These are phyloP conservation scores for Thryonomys swinderianus DNA, from an alignment of 2,113 vertebrate species.

Conservation along the genomic window DNA sequence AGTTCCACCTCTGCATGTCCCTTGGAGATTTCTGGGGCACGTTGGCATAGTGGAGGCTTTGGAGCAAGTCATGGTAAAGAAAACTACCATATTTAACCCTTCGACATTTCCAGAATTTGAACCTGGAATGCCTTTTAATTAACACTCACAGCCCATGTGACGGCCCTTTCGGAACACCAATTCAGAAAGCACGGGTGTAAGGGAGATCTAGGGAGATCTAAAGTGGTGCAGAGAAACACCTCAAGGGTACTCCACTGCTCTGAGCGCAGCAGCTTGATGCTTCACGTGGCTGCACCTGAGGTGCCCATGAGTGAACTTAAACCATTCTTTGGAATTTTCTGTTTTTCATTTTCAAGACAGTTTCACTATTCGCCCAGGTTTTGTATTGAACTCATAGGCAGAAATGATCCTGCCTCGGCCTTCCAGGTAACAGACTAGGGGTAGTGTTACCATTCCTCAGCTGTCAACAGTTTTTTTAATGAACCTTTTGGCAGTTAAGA, in stretches of 20 bases:
- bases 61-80: conserved; percentile 3
- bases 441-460: too few species aligned
- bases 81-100: not conserved
- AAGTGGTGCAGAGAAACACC: not conserved
- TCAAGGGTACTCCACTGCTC: not conserved
- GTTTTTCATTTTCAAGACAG: not conserved
- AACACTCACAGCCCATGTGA: not conserved
- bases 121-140: not conserved
- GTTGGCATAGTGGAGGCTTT: not conserved
- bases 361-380: not conserved
- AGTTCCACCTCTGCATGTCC: not conserved
- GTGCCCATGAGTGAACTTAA: not conserved
- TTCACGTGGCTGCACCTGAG: not conserved
- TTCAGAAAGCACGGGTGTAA: not conserved
- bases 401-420: not conserved
- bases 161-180: not conserved
- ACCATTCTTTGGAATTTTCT: not conserved
- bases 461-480: not conserved
- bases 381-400: not conserved
- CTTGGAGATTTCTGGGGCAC: not conserved
- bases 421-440: not conserved
- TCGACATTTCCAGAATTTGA: conserved; percentile 13
- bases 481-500: not conserved
- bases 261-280: not conserved
- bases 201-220: too few species aligned